These are phyloP conservation scores for Psittacus erithacus DNA, from an alignment of 2,113 vertebrate species.

Conservation along the genomic window DNA sequence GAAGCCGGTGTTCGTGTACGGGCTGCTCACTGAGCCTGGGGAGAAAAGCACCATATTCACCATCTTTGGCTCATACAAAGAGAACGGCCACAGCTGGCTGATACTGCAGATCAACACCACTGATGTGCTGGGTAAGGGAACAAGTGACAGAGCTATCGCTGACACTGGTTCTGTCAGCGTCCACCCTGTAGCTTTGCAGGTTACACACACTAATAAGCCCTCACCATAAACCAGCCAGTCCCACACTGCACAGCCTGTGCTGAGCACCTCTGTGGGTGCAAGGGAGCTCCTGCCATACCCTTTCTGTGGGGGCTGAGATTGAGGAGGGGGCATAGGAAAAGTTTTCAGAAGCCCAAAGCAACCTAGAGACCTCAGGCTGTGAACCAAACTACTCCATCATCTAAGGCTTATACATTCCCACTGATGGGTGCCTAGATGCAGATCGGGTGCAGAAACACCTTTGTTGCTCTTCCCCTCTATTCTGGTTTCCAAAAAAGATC, in stretches of 20 bases:
- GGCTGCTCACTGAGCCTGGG: constrained; percentile 92
- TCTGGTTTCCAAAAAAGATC: background rate
- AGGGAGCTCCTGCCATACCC: background rate
- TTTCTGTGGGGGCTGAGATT: fast-evolving
- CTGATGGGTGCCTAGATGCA: fast-evolving
- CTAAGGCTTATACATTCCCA: background rate
- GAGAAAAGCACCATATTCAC: constrained; percentile 98
- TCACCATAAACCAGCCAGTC: background rate
- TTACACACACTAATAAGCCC: fast-evolving
- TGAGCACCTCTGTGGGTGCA: background rate
- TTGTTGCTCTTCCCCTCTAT: background rate
- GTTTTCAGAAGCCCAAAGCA: background rate
- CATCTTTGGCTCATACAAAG: constrained; percentile 94
- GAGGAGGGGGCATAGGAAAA: fast-evolving
- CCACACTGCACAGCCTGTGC: fast-evolving
- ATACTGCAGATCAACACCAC: constrained; percentile 97
- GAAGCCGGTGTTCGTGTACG: constrained; percentile 89
- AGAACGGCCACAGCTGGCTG: constrained; percentile 95
- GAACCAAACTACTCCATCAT: background rate
- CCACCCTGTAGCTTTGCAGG: background rate
- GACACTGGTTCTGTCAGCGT: background rate
- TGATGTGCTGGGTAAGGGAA: constrained; percentile 84
- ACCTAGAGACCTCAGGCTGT: background rate
- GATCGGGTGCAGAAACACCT: fast-evolving
- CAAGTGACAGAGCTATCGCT: background rate